Evolutionary conservation across 2,113 vertebrate species (phyloP).

Genomic region (Grammomys dolichurus): DNA sequence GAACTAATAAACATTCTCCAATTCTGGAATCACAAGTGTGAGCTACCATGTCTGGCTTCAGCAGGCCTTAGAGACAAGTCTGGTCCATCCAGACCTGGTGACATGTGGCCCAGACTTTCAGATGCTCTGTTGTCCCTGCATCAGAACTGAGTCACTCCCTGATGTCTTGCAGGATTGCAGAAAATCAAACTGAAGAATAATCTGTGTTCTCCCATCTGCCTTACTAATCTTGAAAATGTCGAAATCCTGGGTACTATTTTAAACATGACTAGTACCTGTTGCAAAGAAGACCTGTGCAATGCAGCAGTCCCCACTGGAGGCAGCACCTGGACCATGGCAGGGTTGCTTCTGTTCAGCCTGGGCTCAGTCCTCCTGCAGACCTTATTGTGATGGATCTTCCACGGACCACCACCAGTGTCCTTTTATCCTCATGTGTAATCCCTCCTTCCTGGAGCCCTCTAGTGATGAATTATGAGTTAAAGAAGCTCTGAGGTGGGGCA

Average conservation of each 20-base stretch:
- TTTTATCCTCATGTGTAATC: background rate
- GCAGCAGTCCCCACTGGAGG: accelerated
- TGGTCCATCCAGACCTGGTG: background rate
- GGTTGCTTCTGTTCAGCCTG: background rate
- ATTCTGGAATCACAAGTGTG: background rate
- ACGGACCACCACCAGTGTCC: accelerated
- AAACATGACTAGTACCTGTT: accelerated
- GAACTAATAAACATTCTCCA: background rate
- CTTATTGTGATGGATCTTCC: background rate
- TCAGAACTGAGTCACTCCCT: background rate
- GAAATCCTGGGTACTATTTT: accelerated
- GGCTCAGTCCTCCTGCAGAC: background rate
- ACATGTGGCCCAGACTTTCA: background rate
- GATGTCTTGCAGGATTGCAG: background rate
- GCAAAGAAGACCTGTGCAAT: background rate
- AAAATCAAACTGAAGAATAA: no score
- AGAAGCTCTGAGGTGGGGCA: background rate
- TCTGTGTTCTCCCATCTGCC: no score
- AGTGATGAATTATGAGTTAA: background rate
- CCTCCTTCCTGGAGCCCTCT: background rate
- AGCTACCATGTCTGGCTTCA: background rate
- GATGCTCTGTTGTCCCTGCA: background rate
- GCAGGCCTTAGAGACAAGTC: background rate
- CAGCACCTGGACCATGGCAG: background rate
- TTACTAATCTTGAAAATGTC: no score